Evolutionary conservation across 1,140 invertebrate genomes (phyloP), one percentile per base, ranked within the genome.

Genomic region (Harpegnathos saltator): DNA sequence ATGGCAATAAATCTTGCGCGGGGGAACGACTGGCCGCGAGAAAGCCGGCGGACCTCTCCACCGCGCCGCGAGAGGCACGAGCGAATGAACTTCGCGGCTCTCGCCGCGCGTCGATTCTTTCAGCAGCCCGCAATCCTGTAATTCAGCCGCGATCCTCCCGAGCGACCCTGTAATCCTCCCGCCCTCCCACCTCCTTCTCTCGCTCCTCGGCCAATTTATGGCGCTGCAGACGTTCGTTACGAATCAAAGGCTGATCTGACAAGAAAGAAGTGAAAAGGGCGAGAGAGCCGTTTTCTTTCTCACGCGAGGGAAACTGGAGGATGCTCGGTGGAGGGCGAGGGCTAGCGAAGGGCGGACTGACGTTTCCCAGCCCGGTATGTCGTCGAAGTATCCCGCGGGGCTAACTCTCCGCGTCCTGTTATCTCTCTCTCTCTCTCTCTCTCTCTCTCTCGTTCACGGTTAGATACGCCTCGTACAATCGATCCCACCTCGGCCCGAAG

Each of bases 391-490:
- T 44, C 38, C 38, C 38, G 38, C 38, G 7, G 38, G 38, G 9
- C 3, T 44, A 44, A 44, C 38, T 7, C 38, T 44, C 38, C 4
- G n/a, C n/a, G 38, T 44, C 38, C 38, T 44, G 38, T 44, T 44
- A 44, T 44, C 38, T 44, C 38, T n/a, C n/a, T n/a, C n/a, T n/a
- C n/a, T n/a, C n/a, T n/a, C n/a, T n/a, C n/a, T n/a, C n/a, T n/a
- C n/a, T n/a, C n/a, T n/a, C n/a, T n/a, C n/a, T 44, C 11, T 44
- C 38, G 38, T 44, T 44, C 38, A 44, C 38, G 38, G 38, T 61
- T 44, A 56, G 48, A 77, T 68, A 87, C 66, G 59, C 77, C 85
- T 86, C 54, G 44, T 72, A 58, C 61, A 62, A 87, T 78, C 68
- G 50, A 38, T 52, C 65, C 65, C 63, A 24, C 33, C 50, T 58